Conservation (phyloP, 1,140 invertebrate genomes). For the Aphelinus certus region DNA sequence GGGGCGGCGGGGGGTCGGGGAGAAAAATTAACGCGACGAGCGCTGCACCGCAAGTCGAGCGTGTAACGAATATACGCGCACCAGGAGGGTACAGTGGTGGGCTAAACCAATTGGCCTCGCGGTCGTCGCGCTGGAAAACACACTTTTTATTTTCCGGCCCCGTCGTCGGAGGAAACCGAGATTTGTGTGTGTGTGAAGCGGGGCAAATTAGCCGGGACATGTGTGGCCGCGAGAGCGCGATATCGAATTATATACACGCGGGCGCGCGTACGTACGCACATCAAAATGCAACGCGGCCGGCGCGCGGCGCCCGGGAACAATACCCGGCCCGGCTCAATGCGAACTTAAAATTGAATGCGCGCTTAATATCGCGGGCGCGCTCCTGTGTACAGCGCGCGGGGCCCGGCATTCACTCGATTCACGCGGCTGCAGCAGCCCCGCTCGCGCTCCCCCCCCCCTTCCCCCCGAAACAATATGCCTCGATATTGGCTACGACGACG, state of each 20-base stretch:
- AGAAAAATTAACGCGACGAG: too few relatives aligned
- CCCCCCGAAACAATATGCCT: constrained; percentile 15
- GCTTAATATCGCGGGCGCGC: constrained; percentile 21
- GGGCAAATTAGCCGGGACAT: constrained; percentile 6
- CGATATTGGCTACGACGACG: constrained; percentile 3
- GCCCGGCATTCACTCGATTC: constrained; percentile 16
- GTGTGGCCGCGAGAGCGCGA: too few relatives aligned
- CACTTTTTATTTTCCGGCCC: too few relatives aligned
- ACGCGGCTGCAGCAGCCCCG: neutral
- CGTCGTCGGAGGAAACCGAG: neutral
- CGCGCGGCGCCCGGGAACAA: neutral
- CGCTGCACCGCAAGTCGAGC: too few relatives aligned
- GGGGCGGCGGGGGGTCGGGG: neutral
- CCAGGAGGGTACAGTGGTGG: too few relatives aligned
- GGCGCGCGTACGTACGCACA: neutral
- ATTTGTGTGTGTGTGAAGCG: too few relatives aligned
- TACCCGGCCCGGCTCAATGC: neutral
- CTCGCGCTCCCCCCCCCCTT: neutral
- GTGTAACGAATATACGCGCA: too few relatives aligned
- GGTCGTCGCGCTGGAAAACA: too few relatives aligned
- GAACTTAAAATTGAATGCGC: constrained; percentile 37
- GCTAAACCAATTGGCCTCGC: too few relatives aligned
- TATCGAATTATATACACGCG: constrained; percentile 2
- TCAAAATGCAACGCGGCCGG: constrained; percentile 17
- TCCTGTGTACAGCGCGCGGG: neutral